Evolutionary conservation across 2,797 vertebrate genomes (phyloP), one percentile per base, ranked within the genome.

Genomic region (Craterocephalus amniculus): DNA sequence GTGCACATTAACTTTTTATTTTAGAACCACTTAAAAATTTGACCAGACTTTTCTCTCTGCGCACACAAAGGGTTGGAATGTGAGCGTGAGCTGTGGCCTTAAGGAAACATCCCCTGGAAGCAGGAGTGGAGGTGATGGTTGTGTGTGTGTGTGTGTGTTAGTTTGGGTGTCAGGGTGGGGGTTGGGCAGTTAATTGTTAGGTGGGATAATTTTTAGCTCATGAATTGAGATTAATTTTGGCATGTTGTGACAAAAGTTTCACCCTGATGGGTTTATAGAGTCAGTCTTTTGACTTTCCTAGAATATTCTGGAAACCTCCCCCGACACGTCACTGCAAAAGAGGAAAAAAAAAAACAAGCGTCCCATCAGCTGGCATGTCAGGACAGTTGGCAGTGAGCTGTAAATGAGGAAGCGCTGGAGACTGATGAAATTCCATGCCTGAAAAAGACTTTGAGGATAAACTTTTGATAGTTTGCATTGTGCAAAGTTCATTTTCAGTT

Each of bases 41-140:
- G 66, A 67, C 57, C 31, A 67, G 63, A 70, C 70, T 64, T 79
- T 83, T 18, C 6, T 60, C 9, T 72, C 32, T 29, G 5, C 32
- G 35, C 35, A 35, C 14, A 40, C 45, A 85, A 76, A 86, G 84
- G n/a, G n/a, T n/a, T n/a, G n/a, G 87, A 88, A 92, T 93, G 76
- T 87, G 48, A 65, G 10, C 20, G 77, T 78, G 77, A 74, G 83
- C 67, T 82, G 74, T 76, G 52, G 43, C 26, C 6, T 43, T 69
- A 7, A 52, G 61, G 58, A 75, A 79, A 76, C 51, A 77, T 5
- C 64, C 60, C 61, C 72, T 26, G 45, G 29, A 62, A 24, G 48
- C 48, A 51, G 79, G 22, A 49, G 6, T 14, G 5, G 16, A 14
- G 20, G 6, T 35, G 4, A 1, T 27, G 29, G 18, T 4, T 20